Percentiles rank a stretch among this genome's conserved stretches.
phyloP scores from a whole-genome alignment of 2,113 vertebrate species.

The Choloepus hoffmanni region DNA sequence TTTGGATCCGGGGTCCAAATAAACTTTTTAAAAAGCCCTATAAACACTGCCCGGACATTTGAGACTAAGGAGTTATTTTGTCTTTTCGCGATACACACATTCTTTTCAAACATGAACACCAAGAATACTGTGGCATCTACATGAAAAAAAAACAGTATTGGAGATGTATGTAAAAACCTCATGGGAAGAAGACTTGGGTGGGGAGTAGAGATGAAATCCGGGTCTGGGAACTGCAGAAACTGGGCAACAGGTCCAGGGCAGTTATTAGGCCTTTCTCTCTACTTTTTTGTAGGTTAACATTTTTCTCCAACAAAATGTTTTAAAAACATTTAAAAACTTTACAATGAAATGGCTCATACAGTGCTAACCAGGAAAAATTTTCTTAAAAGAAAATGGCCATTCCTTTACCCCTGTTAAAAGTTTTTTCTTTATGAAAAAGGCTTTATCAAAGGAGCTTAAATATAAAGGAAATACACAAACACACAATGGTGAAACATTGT shows the following conservation, averaged over 20 bases:
- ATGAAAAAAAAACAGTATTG: not conserved
- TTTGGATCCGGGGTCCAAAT: not conserved
- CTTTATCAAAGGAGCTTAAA: not conserved
- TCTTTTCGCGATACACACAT: not conserved
- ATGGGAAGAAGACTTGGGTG: not conserved
- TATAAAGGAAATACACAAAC: not conserved
- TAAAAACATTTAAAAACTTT: not conserved
- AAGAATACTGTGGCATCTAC: not conserved
- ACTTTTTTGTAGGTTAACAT: not conserved
- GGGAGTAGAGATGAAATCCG: not conserved
- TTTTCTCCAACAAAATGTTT: constrained; percentile 14
- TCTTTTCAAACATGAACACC: not conserved
- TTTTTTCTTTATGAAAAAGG: constrained; percentile 8
- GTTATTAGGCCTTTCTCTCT: not conserved
- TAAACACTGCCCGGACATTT: not conserved
- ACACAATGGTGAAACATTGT: not conserved
- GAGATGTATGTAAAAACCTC: not conserved
- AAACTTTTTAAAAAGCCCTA: not conserved
- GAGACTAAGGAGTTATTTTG: not conserved
- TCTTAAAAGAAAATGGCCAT: constrained; percentile 27
- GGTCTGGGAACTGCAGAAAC: not conserved
- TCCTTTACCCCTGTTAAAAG: not conserved
- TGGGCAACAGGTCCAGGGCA: not conserved
- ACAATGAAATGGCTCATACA: not conserved
- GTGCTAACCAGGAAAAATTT: not conserved